Conservation (phyloP, 2,797 vertebrate genomes). For the Sebastes trivittatus region DNA sequence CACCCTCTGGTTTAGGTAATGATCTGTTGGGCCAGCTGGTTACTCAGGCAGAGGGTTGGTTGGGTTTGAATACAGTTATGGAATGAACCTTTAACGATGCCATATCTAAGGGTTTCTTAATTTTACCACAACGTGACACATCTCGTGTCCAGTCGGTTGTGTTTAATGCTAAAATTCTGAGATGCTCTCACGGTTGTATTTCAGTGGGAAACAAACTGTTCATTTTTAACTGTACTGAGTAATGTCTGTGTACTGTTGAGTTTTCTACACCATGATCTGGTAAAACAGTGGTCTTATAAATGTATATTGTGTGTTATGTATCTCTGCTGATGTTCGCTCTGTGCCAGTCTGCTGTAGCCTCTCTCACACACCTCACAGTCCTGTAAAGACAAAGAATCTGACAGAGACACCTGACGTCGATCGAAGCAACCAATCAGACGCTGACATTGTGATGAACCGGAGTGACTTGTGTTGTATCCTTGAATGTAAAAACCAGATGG, state of each 20-base stretch:
- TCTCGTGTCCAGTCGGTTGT: slow-evolving; percentile 34
- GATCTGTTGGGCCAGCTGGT: not conserved
- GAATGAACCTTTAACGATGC: slow-evolving; percentile 18
- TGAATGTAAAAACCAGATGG: slow-evolving; percentile 52
- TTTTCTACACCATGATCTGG: slow-evolving; percentile 51
- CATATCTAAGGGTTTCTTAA: slow-evolving; percentile 18
- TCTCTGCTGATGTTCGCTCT: slow-evolving; percentile 59
- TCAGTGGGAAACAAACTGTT: slow-evolving; percentile 25
- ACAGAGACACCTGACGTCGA: slow-evolving; percentile 24
- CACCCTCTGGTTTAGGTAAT: not conserved
- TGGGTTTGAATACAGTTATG: not conserved
- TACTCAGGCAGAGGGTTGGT: not conserved
- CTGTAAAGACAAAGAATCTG: not conserved
- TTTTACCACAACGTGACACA: slow-evolving; percentile 30
- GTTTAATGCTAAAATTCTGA: slow-evolving; percentile 44
- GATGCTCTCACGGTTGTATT: slow-evolving; percentile 24
- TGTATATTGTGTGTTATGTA: slow-evolving; percentile 64
- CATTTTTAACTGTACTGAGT: slow-evolving; percentile 33
- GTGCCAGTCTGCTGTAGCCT: slow-evolving; percentile 51
- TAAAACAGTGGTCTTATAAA: slow-evolving; percentile 60
- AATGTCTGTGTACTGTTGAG: slow-evolving; percentile 43
- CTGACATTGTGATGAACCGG: not conserved
- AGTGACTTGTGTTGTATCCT: not conserved
- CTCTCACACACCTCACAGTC: slow-evolving; percentile 15
- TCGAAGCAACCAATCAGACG: slow-evolving; percentile 15